Percentiles rank a stretch among this genome's conserved stretches.
These are phyloP conservation scores for Saccopteryx bilineata DNA, from an alignment of 2,113 vertebrate species.

Conservation along the genomic window DNA sequence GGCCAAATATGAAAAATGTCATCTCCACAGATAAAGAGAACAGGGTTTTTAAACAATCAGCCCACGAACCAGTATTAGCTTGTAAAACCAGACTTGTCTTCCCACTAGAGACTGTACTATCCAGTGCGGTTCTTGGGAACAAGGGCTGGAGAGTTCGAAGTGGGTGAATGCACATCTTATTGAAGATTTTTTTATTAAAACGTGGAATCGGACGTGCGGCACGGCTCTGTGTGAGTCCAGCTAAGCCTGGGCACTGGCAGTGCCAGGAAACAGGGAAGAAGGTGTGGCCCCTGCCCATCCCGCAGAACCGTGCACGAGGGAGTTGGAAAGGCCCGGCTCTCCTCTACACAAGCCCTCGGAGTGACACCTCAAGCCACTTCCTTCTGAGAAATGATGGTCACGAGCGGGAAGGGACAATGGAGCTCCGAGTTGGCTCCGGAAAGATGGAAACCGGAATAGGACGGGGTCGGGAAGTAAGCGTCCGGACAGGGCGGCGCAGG, in stretches of 20 bases:
- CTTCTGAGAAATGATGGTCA: slow-evolving; percentile 55
- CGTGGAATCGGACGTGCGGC: not conserved
- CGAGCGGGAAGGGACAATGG: slow-evolving; percentile 57
- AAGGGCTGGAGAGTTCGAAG: not conserved
- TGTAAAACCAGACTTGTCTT: not conserved
- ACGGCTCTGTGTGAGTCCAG: not conserved
- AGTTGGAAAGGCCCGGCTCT: not conserved
- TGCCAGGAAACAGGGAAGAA: slow-evolving; percentile 9
- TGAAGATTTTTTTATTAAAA: slow-evolving; percentile 7
- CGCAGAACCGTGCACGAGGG: not conserved
- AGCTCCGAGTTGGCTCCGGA: slow-evolving; percentile 36
- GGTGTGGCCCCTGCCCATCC: not conserved
- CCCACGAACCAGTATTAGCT: not conserved
- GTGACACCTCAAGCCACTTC: slow-evolving; percentile 34
- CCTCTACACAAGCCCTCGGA: not conserved
- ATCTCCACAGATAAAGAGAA: slow-evolving; percentile 48
- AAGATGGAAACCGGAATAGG: slow-evolving; percentile 60
- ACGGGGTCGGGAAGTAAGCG: not conserved
- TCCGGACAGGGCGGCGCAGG: not conserved
- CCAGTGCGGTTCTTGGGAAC: not conserved
- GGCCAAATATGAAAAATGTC: slow-evolving; percentile 56
- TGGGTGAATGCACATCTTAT: not conserved
- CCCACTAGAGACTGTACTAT: not conserved
- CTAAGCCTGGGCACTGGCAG: not conserved
- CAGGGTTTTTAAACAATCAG: slow-evolving; percentile 39